A percentile compares a stretch with the other conserved stretches of the same genome.
Conservation (phyloP, 2,888 invertebrate species). For the Pogonocherus hispidulus region DNA sequence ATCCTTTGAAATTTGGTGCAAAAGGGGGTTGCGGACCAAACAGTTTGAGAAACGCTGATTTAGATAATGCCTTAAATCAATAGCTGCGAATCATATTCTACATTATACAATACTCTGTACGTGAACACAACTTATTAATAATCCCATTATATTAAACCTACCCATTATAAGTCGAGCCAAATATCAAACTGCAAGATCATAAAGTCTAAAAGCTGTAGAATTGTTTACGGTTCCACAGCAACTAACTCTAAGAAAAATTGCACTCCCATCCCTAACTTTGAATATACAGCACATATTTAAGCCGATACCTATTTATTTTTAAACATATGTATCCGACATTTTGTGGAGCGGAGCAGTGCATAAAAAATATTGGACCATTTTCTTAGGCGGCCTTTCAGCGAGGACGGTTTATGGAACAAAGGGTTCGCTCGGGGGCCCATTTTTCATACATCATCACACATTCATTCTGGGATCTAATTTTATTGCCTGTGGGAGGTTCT, state of each 20-base stretch:
- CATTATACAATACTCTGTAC: too few species aligned
- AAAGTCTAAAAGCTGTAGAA: too few species aligned
- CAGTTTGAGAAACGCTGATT: too few species aligned
- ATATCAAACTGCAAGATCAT: too few species aligned
- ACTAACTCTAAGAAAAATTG: not conserved
- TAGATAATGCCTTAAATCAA: too few species aligned
- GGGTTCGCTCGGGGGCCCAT: slow-evolving; percentile 21
- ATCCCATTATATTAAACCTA: too few species aligned
- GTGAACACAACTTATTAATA: too few species aligned
- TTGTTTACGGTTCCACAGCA: too few species aligned
- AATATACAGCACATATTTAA: not conserved
- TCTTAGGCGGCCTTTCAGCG: slow-evolving; percentile 1
- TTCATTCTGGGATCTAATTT: slow-evolving; percentile 21
- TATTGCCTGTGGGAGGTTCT: slow-evolving; percentile 11
- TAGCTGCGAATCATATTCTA: too few species aligned
- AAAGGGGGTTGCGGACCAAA: too few species aligned
- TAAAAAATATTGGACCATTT: slow-evolving; percentile 27
- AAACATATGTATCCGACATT: slow-evolving; percentile 26
- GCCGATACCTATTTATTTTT: slow-evolving; percentile 17
- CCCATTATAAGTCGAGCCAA: too few species aligned
- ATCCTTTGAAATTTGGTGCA: too few species aligned
- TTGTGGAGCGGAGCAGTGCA: slow-evolving; percentile 9
- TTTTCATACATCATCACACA: slow-evolving; percentile 31
- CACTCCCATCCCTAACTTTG: not conserved
- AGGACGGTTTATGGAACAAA: slow-evolving; percentile 24